A percentile compares a stretch with the other conserved stretches of the same genome.
These are phyloP conservation scores for Puma concolor DNA, from an alignment of 2,113 vertebrate genomes.

Conservation along the genomic window DNA sequence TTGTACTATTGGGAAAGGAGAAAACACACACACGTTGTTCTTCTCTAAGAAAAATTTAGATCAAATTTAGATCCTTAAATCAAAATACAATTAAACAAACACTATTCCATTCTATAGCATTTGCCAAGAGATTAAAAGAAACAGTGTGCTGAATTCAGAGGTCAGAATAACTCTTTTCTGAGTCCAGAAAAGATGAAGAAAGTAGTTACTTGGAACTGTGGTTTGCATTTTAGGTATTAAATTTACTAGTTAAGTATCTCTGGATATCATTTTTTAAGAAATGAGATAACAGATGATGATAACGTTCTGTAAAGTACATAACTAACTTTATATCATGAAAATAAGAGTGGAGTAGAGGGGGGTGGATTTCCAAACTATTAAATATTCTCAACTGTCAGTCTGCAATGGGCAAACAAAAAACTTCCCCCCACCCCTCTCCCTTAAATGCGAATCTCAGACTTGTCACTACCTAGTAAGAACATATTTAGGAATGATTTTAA, in stretches of 20 bases:
- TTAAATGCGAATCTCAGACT: background rate
- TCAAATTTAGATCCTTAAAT: background rate
- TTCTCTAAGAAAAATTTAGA: conserved; percentile 19
- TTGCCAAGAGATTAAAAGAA: background rate
- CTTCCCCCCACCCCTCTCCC: accelerated
- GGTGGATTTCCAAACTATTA: background rate
- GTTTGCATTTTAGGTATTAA: background rate
- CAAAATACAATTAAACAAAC: background rate
- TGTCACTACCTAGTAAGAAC: background rate
- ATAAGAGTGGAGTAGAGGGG: background rate
- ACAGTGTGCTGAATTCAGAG: background rate
- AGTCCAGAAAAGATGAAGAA: background rate
- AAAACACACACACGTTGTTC: background rate
- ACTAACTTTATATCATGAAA: background rate
- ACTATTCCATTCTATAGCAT: background rate
- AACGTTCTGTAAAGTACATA: background rate
- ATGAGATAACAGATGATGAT: background rate
- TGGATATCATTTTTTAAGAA: background rate
- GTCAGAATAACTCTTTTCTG: background rate
- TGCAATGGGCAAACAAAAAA: background rate
- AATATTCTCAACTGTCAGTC: background rate
- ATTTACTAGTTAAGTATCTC: background rate
- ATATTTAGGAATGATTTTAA: background rate
- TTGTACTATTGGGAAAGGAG: background rate
- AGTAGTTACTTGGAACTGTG: background rate